A percentile compares a stretch with the other conserved stretches of the same genome.
Evolutionary conservation across 2,888 invertebrate species (phyloP).

Genomic region (Ephialtes manifestator): DNA sequence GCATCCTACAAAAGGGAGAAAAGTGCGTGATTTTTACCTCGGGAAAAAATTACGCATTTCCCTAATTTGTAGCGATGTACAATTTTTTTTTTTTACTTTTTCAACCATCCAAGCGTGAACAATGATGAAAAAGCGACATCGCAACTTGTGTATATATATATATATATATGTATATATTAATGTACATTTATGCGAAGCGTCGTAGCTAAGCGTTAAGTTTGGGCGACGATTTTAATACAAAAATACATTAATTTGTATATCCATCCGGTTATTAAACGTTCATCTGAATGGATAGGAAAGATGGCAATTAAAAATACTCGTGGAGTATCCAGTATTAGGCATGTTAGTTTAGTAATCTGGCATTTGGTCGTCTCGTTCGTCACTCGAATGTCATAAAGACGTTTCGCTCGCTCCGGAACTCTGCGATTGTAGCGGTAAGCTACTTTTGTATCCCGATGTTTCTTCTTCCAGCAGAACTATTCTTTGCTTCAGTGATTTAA

Average conservation of each 20-base stretch:
- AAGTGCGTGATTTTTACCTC: too few species aligned
- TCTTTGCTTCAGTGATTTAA: slow-evolving; percentile 86
- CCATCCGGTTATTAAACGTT: slow-evolving; percentile 64
- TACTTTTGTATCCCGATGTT: slow-evolving; percentile 77
- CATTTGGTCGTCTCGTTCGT: slow-evolving; percentile 65
- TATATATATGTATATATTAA: slow-evolving; percentile 61
- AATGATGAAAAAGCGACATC: slow-evolving; percentile 25
- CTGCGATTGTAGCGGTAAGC: slow-evolving; percentile 80
- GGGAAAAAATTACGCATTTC: too few species aligned
- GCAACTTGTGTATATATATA: slow-evolving; percentile 47
- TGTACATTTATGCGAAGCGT: slow-evolving; percentile 76
- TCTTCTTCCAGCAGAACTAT: slow-evolving; percentile 86
- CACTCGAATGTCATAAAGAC: slow-evolving; percentile 81
- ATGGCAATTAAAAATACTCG: slow-evolving; percentile 71
- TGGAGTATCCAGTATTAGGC: slow-evolving; percentile 48
- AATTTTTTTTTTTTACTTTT: background rate
- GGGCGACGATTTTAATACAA: slow-evolving; percentile 78
- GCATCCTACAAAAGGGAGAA: too few species aligned
- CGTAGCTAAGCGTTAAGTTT: slow-evolving; percentile 74
- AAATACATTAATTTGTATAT: slow-evolving; percentile 80
- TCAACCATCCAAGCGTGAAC: slow-evolving; percentile 39
- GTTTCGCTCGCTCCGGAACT: slow-evolving; percentile 82
- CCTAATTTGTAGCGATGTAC: too few species aligned
- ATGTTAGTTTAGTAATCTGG: slow-evolving; percentile 57
- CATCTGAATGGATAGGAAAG: slow-evolving; percentile 69